Percentiles rank a stretch among this genome's conserved stretches.
phyloP scores from a whole-genome alignment of 53 echinoderm and acorn worm genomes.

The Zoroaster sp. region DNA sequence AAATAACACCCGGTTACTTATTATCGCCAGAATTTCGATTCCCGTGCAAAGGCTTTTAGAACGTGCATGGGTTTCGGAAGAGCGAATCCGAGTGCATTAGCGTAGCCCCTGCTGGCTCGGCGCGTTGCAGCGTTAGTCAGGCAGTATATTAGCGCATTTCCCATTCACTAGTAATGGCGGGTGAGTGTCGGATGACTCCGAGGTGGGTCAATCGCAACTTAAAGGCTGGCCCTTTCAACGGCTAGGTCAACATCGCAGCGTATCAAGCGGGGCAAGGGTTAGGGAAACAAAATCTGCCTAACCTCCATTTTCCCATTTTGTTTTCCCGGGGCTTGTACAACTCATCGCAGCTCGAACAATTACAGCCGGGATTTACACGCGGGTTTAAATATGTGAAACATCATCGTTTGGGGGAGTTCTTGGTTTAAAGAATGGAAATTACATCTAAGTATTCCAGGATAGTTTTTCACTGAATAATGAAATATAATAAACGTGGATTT shows the following conservation, averaged over 20 bases:
- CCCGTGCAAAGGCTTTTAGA: constrained; percentile 45
- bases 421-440: not conserved
- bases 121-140: not conserved
- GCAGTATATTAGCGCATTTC: constrained; percentile 38
- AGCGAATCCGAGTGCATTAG: constrained; percentile 55
- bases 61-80: constrained; percentile 48
- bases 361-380: not conserved
- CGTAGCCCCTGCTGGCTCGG: constrained; percentile 29
- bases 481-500: not conserved
- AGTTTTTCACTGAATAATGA: not conserved
- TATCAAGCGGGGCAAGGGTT: constrained; percentile 50
- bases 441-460: not conserved
- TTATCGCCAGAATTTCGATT: constrained; percentile 52
- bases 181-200: constrained; percentile 9
- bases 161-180: constrained; percentile 50
- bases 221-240: constrained; percentile 48
- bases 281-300: constrained; percentile 28
- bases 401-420: not conserved
- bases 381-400: not conserved
- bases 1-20: constrained; percentile 59
- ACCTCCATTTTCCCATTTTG: not conserved
- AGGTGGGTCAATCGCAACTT: constrained; percentile 53
- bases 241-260: constrained; percentile 46
- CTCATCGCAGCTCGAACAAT: not conserved
- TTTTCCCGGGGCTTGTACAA: not conserved